A percentile compares a stretch with the other conserved stretches of the same genome.
phyloP scores from a whole-genome alignment of 2,888 invertebrate species.

The Trissonchulus sp. region DNA sequence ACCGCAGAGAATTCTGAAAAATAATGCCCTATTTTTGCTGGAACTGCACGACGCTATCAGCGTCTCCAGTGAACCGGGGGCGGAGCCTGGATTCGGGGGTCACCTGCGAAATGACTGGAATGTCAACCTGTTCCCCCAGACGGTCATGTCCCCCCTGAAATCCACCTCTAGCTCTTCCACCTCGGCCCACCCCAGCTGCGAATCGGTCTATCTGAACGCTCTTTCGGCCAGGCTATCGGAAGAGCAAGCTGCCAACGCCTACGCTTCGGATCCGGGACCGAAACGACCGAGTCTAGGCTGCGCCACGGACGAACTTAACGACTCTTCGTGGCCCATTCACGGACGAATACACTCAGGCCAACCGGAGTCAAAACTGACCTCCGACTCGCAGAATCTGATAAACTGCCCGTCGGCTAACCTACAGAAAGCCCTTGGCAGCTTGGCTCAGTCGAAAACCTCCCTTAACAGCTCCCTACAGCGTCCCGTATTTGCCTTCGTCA shows the following conservation, averaged over 20 bases:
- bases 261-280: constrained; percentile 51
- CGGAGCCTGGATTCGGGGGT: constrained; percentile 64
- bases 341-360: neutral
- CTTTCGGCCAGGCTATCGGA: too few relatives aligned
- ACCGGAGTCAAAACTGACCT: neutral
- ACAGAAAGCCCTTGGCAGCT: neutral
- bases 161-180: neutral
- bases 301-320: neutral
- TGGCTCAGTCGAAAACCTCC: neutral
- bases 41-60: constrained; percentile 60
- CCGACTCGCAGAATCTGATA: constrained; percentile 26
- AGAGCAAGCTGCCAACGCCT: constrained; percentile 24
- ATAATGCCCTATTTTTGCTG: constrained; percentile 86
- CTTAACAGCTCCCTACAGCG: neutral
- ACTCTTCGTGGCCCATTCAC: neutral
- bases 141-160: neutral
- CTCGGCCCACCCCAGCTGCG: neutral
- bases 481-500: constrained; percentile 31
- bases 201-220: neutral
- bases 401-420: constrained; percentile 28
- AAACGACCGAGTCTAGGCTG: constrained; percentile 55
- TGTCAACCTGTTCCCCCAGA: constrained; percentile 43
- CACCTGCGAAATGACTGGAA: constrained; percentile 68
- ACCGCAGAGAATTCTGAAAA: constrained; percentile 70
- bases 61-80: constrained; percentile 38